Base-by-base conservation (phyloP, 1,140 invertebrate genomes). In the Panulirus ornatus region DNA sequence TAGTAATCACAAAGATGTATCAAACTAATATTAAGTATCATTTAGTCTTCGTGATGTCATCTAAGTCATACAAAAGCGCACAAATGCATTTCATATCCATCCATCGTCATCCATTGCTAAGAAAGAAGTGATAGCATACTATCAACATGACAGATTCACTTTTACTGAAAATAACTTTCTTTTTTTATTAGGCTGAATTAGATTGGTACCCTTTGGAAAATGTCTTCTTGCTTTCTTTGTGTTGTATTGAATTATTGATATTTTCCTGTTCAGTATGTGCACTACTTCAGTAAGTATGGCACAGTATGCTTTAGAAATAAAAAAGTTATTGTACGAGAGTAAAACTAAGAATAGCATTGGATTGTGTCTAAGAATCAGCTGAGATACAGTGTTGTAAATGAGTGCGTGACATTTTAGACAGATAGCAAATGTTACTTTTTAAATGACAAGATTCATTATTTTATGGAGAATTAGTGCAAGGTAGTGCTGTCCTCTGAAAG, bases 11-110 rank as follows among this genome's bases (percentile, higher is more conserved):
- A 81, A 81, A 81, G 19, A 81, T 58, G 78, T 81, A 81, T 81
- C 78, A 81, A 47, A 58, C 19, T 81, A 81, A 47, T 58, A 81
- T 81, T 81, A 81, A 81, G 78, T 81, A 47, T 81, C 78, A 81
- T 81, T 81, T 71, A 70, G 40, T 71, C 81, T 84, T 70, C 42
- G 81, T 84, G 81, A 42, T 84, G 66, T 63, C 63, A 66, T 70
- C 38, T 66, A 44, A 42, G 70, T 44, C 42, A 44, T 34, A 22
- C 38, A 44, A 30, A 84, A 70, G 58, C 81, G 81, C 81, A 84
- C 81, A 84, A 84, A 84, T 84, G 81, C 81, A 84, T 84, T 40
- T 84, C 81, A 84, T 84, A 84, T 27, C 40, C 81, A 84, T 66
- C 30, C 81, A 84, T 71, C 70, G 81, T 84, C 58, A 84, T 38